These are phyloP conservation scores for Ischnus inquisitorius DNA, from an alignment of 2,888 invertebrate genomes.

Conservation along the genomic window DNA sequence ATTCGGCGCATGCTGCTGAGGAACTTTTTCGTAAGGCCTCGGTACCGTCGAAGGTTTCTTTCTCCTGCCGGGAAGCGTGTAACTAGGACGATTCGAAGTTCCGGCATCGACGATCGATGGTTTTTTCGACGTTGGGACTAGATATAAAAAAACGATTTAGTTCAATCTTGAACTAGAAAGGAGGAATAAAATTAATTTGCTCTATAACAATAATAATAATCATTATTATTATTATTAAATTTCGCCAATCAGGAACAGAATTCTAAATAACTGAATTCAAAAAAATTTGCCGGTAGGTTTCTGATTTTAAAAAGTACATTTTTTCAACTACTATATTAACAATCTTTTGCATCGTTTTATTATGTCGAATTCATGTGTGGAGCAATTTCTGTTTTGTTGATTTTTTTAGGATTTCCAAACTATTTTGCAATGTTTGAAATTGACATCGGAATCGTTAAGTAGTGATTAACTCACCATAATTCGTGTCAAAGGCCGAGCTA, in stretches of 20 bases:
- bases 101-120: conserved; percentile 71
- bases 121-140: conserved; percentile 75
- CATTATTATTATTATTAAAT: not conserved
- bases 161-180: not conserved
- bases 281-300: too few relatives aligned
- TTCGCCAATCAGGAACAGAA: too few relatives aligned
- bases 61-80: conserved; percentile 75
- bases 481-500: conserved; percentile 71
- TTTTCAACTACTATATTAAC: too few relatives aligned
- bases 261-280: too few relatives aligned
- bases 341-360: too few relatives aligned
- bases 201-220: not conserved
- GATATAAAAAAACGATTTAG: not conserved
- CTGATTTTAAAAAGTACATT: too few relatives aligned
- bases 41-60: conserved; percentile 78
- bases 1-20: conserved; percentile 84
- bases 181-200: not conserved
- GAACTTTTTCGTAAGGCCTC: conserved; percentile 82
- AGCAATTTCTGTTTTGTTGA: not conserved
- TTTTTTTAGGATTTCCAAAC: too few relatives aligned
- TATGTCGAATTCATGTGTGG: too few relatives aligned
- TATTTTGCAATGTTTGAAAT: too few relatives aligned
- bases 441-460: not conserved
- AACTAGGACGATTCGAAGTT: conserved; percentile 76
- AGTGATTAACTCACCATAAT: conserved; percentile 69